Conservation (phyloP, 2,888 invertebrate genomes). For the Nomada fabriciana region DNA sequence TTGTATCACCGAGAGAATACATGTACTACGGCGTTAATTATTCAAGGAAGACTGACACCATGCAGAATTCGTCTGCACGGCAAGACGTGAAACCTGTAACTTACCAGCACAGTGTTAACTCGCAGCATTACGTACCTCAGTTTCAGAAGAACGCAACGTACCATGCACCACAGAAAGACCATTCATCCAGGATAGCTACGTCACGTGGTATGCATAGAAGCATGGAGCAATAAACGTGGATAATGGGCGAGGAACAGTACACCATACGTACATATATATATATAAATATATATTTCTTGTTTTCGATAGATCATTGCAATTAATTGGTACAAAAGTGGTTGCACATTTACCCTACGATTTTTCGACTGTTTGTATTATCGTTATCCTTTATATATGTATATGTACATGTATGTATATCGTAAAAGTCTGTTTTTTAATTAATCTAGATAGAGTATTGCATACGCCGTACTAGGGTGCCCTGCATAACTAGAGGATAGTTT, state of each 20-base stretch:
- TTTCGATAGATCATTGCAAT: slow-evolving; percentile 37
- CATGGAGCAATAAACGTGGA: slow-evolving; percentile 39
- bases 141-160: slow-evolving; percentile 28
- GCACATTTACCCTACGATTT: slow-evolving; percentile 30
- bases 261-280: neutral
- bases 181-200: slow-evolving; percentile 20
- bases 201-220: slow-evolving; percentile 35
- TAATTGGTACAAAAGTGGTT: slow-evolving; percentile 41
- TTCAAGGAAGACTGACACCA: slow-evolving; percentile 24
- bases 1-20: slow-evolving; percentile 67
- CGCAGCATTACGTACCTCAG: slow-evolving; percentile 42
- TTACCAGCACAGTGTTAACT: slow-evolving; percentile 9
- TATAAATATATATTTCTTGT: slow-evolving; percentile 26
- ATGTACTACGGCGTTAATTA: slow-evolving; percentile 58
- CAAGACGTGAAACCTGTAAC: slow-evolving; percentile 17
- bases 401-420: slow-evolving; percentile 36
- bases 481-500: slow-evolving; percentile 45
- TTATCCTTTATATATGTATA: slow-evolving; percentile 33
- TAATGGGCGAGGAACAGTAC: neutral
- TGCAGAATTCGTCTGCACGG: slow-evolving; percentile 28
- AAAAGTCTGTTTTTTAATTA: slow-evolving; percentile 32
- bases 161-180: slow-evolving; percentile 11
- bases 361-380: slow-evolving; percentile 39
- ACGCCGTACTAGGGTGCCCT: slow-evolving; percentile 39
- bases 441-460: slow-evolving; percentile 31